A percentile compares a stretch with the other conserved stretches of the same genome.
Evolutionary conservation across 2,888 invertebrate species (phyloP).

Genomic region (Mesoligia furuncula): DNA sequence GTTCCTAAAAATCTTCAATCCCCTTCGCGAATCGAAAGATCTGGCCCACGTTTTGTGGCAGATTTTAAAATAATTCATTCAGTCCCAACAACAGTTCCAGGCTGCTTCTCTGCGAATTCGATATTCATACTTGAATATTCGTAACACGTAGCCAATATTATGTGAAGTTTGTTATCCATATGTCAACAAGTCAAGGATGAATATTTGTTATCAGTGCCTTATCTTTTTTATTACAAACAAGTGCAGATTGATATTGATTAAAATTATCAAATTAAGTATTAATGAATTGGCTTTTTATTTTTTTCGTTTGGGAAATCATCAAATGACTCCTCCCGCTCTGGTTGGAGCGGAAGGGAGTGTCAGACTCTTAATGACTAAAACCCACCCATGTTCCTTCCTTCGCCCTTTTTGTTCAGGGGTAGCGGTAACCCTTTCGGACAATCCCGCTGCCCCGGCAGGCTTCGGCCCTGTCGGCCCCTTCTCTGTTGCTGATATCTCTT

Average conservation of each 20-base stretch:
- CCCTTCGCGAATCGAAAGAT: not conserved
- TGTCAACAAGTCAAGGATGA: constrained; percentile 59
- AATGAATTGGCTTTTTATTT: too few species aligned
- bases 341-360: too few species aligned
- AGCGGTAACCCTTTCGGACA: too few species aligned
- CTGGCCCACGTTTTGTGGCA: not conserved
- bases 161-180: constrained; percentile 14
- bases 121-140: not conserved
- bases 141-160: not conserved
- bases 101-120: not conserved
- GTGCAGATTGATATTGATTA: constrained; percentile 31
- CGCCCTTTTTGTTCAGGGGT: too few species aligned
- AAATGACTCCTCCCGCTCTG: too few species aligned
- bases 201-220: constrained; percentile 46
- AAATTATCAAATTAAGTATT: not conserved
- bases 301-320: too few species aligned
- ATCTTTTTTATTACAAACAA: constrained; percentile 35
- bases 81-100: not conserved
- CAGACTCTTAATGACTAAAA: too few species aligned
- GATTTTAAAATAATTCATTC: not conserved
- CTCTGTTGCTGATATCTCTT: too few species aligned
- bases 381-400: too few species aligned
- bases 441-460: too few species aligned
- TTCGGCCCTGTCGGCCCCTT: too few species aligned
- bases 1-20: too few species aligned